phyloP scores from a whole-genome alignment of 2,888 invertebrate species.

The Trilocha varians region DNA sequence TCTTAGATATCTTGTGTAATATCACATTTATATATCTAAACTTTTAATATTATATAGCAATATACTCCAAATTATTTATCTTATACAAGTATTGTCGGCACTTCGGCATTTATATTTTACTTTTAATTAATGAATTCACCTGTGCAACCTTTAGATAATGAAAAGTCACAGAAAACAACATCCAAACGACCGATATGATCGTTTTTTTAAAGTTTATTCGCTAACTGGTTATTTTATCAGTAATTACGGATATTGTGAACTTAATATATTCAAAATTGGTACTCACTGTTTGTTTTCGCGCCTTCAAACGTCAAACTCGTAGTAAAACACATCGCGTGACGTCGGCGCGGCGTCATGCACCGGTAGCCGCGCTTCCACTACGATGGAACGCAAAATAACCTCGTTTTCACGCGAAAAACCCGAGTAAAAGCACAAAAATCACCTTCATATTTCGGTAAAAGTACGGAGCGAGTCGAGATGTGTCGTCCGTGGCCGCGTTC shows the following conservation, averaged over 20 bases:
- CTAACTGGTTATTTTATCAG: constrained; percentile 17
- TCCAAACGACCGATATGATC: constrained; percentile 1
- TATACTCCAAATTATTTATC: not conserved
- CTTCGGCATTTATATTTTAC: not conserved
- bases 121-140: constrained; percentile 2
- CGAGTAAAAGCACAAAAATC: constrained; percentile 60
- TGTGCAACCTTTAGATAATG: constrained; percentile 1
- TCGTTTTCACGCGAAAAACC: constrained; percentile 54
- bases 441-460: constrained; percentile 69
- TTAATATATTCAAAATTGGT: constrained; percentile 45
- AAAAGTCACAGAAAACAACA: constrained; percentile 1
- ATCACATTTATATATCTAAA: too few species aligned
- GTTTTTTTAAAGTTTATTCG: constrained; percentile 8
- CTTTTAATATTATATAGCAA: too few species aligned
- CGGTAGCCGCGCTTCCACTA: constrained; percentile 42
- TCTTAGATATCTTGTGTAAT: too few species aligned
- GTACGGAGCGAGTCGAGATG: constrained; percentile 71
- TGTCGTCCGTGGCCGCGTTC: constrained; percentile 73
- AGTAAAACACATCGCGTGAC: constrained; percentile 39
- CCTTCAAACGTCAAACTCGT: constrained; percentile 46
- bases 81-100: not conserved
- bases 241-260: constrained; percentile 18
- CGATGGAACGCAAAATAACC: constrained; percentile 39
- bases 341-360: constrained; percentile 40
- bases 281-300: constrained; percentile 50